A percentile compares a stretch with the other conserved stretches of the same genome.
Conservation (phyloP, 64 coral and sea anemone genomes). For the Trachythela sp. region DNA sequence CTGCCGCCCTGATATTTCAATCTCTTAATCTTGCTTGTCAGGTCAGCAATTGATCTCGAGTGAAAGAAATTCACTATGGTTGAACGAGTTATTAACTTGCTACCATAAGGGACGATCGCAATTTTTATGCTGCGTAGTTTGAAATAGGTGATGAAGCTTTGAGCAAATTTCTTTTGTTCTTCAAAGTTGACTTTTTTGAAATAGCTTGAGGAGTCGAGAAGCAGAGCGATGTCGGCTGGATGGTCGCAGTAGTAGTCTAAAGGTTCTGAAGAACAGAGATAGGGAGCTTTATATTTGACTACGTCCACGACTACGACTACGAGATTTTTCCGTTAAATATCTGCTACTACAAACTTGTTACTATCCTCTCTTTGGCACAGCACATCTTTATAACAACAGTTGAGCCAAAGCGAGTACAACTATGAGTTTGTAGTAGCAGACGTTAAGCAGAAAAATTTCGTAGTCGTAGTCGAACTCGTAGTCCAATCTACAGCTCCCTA, state of each 20-base stretch:
- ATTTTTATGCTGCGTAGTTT: background rate
- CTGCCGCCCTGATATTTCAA: background rate
- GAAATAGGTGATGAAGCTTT: background rate
- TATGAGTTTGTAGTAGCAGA: too few relatives aligned
- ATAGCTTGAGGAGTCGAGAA: background rate
- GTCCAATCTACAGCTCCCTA: too few relatives aligned
- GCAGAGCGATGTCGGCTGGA: background rate
- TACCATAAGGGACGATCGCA: background rate
- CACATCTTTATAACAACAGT: too few relatives aligned
- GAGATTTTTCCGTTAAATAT: too few relatives aligned
- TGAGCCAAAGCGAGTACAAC: too few relatives aligned
- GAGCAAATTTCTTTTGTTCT: background rate
- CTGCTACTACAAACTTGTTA: too few relatives aligned
- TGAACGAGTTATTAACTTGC: background rate
- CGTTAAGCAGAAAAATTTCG: too few relatives aligned
- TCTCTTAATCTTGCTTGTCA: background rate
- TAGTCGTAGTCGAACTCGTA: too few relatives aligned
- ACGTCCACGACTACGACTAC: too few relatives aligned
- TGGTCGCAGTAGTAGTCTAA: background rate
- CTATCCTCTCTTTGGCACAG: too few relatives aligned
- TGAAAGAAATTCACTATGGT: background rate
- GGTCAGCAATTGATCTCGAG: background rate
- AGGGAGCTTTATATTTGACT: too few relatives aligned
- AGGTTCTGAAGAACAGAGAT: background rate
- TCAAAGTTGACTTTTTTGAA: background rate